Evolutionary conservation across 2,113 vertebrate species (phyloP).

Genomic region (Ciconia boyciana): DNA sequence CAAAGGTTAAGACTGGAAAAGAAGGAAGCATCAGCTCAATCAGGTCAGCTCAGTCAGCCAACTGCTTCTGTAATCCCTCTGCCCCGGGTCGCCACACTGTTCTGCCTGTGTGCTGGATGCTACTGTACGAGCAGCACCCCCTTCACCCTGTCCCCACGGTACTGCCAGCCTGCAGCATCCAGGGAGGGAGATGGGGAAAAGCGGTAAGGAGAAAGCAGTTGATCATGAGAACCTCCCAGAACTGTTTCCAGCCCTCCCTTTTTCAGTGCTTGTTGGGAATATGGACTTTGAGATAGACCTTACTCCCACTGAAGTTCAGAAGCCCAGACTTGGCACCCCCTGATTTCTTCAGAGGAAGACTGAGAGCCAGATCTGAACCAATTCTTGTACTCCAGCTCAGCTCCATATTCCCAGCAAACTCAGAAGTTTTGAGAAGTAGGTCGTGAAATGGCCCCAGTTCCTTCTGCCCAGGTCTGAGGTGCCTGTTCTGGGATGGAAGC

Average conservation of each 20-base stretch:
- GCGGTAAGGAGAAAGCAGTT: neutral
- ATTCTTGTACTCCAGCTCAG: neutral
- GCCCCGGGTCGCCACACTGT: neutral
- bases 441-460: neutral
- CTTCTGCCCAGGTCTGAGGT: neutral
- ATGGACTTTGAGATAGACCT: neutral
- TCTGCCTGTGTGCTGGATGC: neutral
- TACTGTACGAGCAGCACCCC: neutral
- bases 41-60: neutral
- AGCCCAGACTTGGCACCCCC: neutral
- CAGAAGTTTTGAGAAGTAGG: neutral
- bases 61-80: neutral
- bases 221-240: neutral
- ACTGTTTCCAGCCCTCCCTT: neutral
- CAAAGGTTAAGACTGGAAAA: conserved; percentile 10
- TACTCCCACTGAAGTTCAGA: neutral
- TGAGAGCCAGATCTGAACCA: neutral
- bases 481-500: neutral
- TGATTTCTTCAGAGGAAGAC: neutral
- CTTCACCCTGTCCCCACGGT: neutral
- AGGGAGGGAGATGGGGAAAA: neutral
- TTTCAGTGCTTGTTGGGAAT: neutral
- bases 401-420: neutral
- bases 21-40: neutral
- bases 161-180: neutral